These are phyloP conservation scores for Agelastica alni DNA, from an alignment of 2,888 invertebrate genomes.

Conservation along the genomic window DNA sequence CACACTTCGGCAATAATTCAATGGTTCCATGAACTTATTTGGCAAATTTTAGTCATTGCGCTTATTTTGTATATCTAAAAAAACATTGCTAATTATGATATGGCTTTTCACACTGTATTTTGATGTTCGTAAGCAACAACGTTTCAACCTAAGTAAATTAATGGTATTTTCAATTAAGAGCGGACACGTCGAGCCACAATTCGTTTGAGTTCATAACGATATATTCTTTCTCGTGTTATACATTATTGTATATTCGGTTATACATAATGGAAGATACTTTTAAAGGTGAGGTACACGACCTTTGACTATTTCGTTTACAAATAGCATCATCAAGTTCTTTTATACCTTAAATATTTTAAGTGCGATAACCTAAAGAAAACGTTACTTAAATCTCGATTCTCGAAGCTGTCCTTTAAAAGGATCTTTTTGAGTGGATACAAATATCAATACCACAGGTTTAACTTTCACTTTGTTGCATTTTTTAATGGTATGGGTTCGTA, in stretches of 20 bases:
- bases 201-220: constrained; percentile 28
- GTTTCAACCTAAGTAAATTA: constrained; percentile 22
- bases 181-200: constrained; percentile 14
- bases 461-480: too few relatives aligned
- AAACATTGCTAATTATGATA: too few relatives aligned
- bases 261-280: constrained; percentile 7
- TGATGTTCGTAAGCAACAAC: neutral
- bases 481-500: too few relatives aligned
- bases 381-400: too few relatives aligned
- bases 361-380: neutral
- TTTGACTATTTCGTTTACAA: constrained; percentile 10
- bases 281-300: constrained; percentile 7
- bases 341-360: neutral
- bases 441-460: too few relatives aligned
- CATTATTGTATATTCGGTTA: constrained; percentile 9
- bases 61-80: too few relatives aligned
- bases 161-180: constrained; percentile 36
- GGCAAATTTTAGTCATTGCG: too few relatives aligned
- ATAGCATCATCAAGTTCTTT: constrained; percentile 15
- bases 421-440: too few relatives aligned
- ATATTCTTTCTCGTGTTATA: constrained; percentile 18
- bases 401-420: too few relatives aligned
- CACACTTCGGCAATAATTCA: too few relatives aligned
- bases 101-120: constrained; percentile 3
- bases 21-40: too few relatives aligned